These are phyloP conservation scores for Amphilophus citrinellus DNA, from an alignment of 2,113 vertebrate genomes.

Conservation along the genomic window DNA sequence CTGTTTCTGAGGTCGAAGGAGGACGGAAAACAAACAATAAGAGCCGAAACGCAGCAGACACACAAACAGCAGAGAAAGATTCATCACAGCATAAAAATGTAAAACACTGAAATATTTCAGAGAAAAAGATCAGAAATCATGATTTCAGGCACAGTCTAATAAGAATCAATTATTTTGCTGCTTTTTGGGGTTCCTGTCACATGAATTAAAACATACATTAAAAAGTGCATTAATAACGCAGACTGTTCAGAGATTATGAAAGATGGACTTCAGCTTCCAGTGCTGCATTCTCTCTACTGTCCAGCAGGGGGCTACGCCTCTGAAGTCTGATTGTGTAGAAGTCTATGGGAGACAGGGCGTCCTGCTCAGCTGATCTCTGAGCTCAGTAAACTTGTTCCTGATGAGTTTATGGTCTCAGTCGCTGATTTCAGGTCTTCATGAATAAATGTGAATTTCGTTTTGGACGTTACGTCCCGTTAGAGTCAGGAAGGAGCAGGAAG, in stretches of 20 bases:
- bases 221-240: not conserved
- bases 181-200: not conserved
- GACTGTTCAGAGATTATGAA: not conserved
- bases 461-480: not conserved
- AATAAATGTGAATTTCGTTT: not conserved
- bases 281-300: not conserved
- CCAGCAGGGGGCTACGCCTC: not conserved
- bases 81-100: not conserved
- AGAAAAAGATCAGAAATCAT: not conserved
- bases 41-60: not conserved
- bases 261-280: not conserved
- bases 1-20: not conserved
- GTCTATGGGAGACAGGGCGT: not conserved
- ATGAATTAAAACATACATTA: fast-evolving
- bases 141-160: not conserved
- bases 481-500: too few species aligned
- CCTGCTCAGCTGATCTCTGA: not conserved
- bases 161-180: not conserved
- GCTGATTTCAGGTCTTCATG: not conserved
- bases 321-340: not conserved
- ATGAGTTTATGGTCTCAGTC: not conserved
- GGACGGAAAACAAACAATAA: too few species aligned
- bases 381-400: not conserved
- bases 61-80: not conserved
- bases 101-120: not conserved